Percentiles rank a stretch among this genome's conserved stretches.
Conservation (phyloP, 2,113 vertebrate genomes). For the Syngnathus floridae region DNA sequence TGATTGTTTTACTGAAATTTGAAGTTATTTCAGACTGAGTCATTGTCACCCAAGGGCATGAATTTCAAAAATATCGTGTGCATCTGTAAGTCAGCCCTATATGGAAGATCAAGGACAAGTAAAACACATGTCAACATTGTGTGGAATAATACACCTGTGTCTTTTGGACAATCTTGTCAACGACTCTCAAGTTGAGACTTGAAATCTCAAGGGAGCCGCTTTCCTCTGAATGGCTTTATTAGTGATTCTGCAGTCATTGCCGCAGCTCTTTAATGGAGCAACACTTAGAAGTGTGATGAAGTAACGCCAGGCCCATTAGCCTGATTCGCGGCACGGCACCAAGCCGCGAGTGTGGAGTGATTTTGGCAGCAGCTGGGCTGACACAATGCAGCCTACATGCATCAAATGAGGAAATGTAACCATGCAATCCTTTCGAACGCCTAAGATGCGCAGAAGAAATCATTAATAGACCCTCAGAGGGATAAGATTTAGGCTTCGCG, state of each 20-base stretch:
- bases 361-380: conserved; percentile 69
- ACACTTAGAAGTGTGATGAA: conserved; percentile 75
- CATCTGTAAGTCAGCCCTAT: not conserved
- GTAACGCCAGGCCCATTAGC: conserved; percentile 73
- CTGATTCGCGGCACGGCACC: conserved; percentile 53
- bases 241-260: conserved; percentile 62
- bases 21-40: not conserved
- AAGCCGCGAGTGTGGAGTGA: conserved; percentile 69
- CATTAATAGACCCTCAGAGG: conserved; percentile 1
- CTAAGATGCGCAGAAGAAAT: conserved; percentile 2
- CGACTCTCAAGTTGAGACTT: conserved; percentile 46
- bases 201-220: conserved; percentile 44
- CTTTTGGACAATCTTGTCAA: conserved; percentile 50
- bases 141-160: conserved; percentile 61
- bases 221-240: conserved; percentile 68
- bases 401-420: conserved; percentile 20
- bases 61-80: not conserved
- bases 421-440: not conserved
- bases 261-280: conserved; percentile 66
- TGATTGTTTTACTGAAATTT: not conserved
- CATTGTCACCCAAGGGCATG: not conserved
- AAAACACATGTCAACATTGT: not conserved
- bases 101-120: not conserved
- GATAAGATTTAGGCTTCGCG: conserved; percentile 5
- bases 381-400: conserved; percentile 38